Evolutionary conservation across 1,140 invertebrate species (phyloP).

Genomic region (Zaprionus ornatus): DNA sequence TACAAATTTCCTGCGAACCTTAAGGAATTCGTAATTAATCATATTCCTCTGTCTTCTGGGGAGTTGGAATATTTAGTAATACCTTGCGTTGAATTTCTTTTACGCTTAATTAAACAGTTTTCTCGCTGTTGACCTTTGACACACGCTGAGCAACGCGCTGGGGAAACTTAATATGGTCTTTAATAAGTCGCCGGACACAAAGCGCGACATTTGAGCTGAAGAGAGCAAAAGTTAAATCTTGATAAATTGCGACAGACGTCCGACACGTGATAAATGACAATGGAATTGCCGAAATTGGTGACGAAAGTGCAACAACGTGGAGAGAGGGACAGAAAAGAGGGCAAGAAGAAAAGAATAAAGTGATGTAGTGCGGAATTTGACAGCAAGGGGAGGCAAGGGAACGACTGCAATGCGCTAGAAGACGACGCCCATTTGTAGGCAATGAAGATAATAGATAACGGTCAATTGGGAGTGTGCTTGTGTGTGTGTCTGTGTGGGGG

Average conservation of each 20-base stretch:
- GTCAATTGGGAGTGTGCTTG: constrained; percentile 14
- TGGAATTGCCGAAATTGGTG: constrained; percentile 71
- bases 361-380: background rate
- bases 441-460: constrained; percentile 1
- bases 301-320: constrained; percentile 25
- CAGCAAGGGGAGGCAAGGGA: background rate
- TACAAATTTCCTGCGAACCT: background rate
- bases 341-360: background rate
- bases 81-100: background rate
- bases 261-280: constrained; percentile 75
- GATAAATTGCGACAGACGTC: constrained; percentile 68
- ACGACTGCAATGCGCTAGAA: constrained; percentile 22
- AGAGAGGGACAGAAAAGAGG: background rate
- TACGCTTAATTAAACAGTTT: background rate
- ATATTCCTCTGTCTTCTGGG: background rate
- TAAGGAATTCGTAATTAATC: background rate
- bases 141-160: background rate
- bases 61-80: background rate
- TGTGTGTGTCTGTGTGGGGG: constrained; percentile 38
- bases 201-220: constrained; percentile 53
- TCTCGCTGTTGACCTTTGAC: background rate
- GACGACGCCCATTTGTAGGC: constrained; percentile 19
- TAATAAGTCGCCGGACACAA: constrained; percentile 36
- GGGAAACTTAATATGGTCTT: constrained; percentile 28
- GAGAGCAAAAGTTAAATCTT: constrained; percentile 69